Percentiles rank a stretch among this genome's conserved stretches.
phyloP scores from a whole-genome alignment of 2,888 invertebrate genomes.

The Drosophila anomalata region DNA sequence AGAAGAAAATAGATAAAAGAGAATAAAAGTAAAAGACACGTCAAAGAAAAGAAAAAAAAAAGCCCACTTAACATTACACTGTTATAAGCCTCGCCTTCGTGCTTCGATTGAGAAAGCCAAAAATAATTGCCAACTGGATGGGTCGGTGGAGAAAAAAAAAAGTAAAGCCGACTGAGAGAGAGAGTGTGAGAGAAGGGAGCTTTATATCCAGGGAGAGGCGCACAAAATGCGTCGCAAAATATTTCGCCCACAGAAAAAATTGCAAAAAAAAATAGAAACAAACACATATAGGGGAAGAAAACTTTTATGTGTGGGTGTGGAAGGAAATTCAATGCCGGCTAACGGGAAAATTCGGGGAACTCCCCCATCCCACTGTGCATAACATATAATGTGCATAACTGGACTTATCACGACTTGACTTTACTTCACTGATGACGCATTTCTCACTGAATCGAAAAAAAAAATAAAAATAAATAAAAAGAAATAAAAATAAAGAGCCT shows the following conservation, averaged over 20 bases:
- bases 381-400: too few species aligned
- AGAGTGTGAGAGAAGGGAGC: slow-evolving; percentile 30
- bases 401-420: too few species aligned
- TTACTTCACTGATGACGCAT: slow-evolving; percentile 30
- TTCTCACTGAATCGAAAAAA: slow-evolving; percentile 17
- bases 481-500: slow-evolving; percentile 19
- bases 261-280: slow-evolving; percentile 44
- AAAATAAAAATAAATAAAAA: slow-evolving; percentile 14
- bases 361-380: slow-evolving; percentile 6
- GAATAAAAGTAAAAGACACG: slow-evolving; percentile 19
- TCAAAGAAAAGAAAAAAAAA: slow-evolving; percentile 13
- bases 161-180: slow-evolving; percentile 9
- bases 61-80: slow-evolving; percentile 14
- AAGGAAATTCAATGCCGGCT: slow-evolving; percentile 54
- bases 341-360: slow-evolving; percentile 20
- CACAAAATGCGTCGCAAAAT: slow-evolving; percentile 73
- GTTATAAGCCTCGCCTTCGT: slow-evolving; percentile 3
- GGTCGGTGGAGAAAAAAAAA: slow-evolving; percentile 4
- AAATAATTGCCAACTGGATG: slow-evolving; percentile 54
- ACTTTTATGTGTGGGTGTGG: slow-evolving; percentile 29
- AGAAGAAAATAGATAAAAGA: slow-evolving; percentile 23
- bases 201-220: slow-evolving; percentile 36
- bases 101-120: slow-evolving; percentile 48
- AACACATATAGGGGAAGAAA: slow-evolving; percentile 11
- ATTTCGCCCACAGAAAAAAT: slow-evolving; percentile 50